phyloP scores from a whole-genome alignment of 2,888 invertebrate species.

The Zonitis immaculata region DNA sequence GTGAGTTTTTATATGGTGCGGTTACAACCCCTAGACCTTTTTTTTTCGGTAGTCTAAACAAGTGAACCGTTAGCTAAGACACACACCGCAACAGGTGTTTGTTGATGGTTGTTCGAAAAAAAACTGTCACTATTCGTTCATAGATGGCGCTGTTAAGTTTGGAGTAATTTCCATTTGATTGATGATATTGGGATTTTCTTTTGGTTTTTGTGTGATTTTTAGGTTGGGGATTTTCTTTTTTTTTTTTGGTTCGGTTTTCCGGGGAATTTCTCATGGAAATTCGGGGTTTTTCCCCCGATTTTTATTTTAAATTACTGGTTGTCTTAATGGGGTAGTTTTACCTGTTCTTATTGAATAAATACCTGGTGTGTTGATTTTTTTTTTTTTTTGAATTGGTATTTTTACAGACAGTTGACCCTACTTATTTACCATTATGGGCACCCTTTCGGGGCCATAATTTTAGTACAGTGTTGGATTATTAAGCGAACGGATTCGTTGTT shows the following conservation, averaged over 20 bases:
- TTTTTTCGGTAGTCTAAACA: background rate
- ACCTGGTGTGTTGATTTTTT: conserved; percentile 31
- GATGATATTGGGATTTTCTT: too few relatives aligned
- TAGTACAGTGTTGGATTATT: conserved; percentile 35
- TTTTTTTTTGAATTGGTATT: conserved; percentile 37
- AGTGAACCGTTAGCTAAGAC: background rate
- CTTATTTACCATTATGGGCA: too few relatives aligned
- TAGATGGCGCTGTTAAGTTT: background rate
- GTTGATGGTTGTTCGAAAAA: background rate
- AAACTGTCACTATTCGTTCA: background rate
- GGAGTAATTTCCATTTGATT: too few relatives aligned
- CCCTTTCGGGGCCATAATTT: conserved; percentile 18
- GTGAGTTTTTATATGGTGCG: background rate
- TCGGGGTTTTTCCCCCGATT: too few relatives aligned
- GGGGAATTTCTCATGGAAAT: too few relatives aligned
- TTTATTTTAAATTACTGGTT: too few relatives aligned
- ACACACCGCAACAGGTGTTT: background rate
- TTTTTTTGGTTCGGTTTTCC: too few relatives aligned
- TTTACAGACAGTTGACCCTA: conserved; percentile 45
- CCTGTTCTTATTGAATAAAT: conserved; percentile 42
- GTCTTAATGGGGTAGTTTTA: conserved; percentile 24
- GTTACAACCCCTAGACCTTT: background rate
- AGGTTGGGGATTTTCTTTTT: too few relatives aligned
- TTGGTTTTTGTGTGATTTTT: too few relatives aligned
- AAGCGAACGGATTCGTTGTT: conserved; percentile 32